These are phyloP conservation scores for Orgyia antiqua DNA, from an alignment of 2,888 invertebrate species.

Conservation along the genomic window DNA sequence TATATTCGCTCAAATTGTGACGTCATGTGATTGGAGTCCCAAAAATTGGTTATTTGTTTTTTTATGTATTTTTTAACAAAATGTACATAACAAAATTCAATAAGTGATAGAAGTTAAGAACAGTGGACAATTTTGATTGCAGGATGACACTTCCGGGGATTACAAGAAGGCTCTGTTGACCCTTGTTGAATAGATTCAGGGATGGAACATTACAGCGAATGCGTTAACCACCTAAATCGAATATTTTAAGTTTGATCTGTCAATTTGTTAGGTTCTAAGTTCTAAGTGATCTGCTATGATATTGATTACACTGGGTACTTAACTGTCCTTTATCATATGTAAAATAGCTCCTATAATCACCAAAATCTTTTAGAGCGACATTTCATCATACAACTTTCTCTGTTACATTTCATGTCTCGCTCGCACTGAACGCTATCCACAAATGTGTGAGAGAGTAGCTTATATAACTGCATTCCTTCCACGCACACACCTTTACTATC, in stretches of 20 bases:
- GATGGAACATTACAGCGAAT: constrained; percentile 39
- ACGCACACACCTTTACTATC: no score
- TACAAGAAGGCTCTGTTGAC: constrained; percentile 94
- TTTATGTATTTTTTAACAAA: constrained; percentile 17
- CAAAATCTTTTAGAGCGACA: no score
- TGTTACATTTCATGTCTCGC: no score
- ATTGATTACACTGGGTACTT: constrained; percentile 23
- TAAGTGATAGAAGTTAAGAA: constrained; percentile 42
- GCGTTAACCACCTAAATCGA: constrained; percentile 49
- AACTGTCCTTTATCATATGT: constrained; percentile 3
- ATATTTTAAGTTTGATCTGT: constrained; percentile 55
- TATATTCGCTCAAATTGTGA: constrained; percentile 15
- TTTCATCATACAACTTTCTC: no score
- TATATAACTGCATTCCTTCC: no score
- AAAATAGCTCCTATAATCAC: no score
- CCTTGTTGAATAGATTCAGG: constrained; percentile 81
- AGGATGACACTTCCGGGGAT: constrained; percentile 96
- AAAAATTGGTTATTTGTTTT: constrained; percentile 8
- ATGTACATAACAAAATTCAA: constrained; percentile 13
- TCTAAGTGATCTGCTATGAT: constrained; percentile 35
- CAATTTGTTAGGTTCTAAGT: constrained; percentile 58
- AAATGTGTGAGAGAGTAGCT: no score
- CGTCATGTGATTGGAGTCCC: constrained; percentile 9
- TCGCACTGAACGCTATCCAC: no score
- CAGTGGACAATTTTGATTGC: constrained; percentile 73